Conservation (phyloP, 2,113 vertebrate species). For the Tylochromis polylepis region DNA sequence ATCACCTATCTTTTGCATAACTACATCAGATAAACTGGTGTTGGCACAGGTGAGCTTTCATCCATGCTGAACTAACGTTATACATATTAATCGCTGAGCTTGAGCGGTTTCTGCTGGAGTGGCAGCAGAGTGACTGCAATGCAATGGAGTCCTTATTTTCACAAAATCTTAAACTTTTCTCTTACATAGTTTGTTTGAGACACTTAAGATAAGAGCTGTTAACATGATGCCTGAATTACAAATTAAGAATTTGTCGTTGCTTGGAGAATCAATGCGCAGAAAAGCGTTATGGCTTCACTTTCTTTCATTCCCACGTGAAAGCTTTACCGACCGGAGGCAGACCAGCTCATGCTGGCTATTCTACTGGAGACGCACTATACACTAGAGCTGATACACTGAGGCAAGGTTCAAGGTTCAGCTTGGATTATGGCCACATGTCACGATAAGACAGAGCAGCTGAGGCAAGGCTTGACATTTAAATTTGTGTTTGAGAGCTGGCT, state of each 20-base stretch:
- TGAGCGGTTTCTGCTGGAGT: too few relatives aligned
- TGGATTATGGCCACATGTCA: constrained; percentile 14
- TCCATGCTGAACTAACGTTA: background rate
- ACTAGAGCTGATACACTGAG: background rate
- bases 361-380: background rate
- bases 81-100: background rate
- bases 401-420: background rate
- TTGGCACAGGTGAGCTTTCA: background rate
- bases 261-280: background rate
- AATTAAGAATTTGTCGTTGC: background rate
- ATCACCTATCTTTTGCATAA: background rate
- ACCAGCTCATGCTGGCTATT: background rate
- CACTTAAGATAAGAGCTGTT: background rate
- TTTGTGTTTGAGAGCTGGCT: background rate
- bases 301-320: constrained; percentile 11
- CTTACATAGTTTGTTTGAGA: background rate
- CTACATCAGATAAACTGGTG: background rate
- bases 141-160: background rate
- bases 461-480: background rate
- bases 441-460: constrained; percentile 19
- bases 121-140: background rate
- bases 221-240: background rate
- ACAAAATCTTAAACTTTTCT: background rate
- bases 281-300: constrained; percentile 44
- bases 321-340: background rate